Evolutionary conservation across 2,888 invertebrate genomes (phyloP).

Genomic region (Spisula subtruncata): DNA sequence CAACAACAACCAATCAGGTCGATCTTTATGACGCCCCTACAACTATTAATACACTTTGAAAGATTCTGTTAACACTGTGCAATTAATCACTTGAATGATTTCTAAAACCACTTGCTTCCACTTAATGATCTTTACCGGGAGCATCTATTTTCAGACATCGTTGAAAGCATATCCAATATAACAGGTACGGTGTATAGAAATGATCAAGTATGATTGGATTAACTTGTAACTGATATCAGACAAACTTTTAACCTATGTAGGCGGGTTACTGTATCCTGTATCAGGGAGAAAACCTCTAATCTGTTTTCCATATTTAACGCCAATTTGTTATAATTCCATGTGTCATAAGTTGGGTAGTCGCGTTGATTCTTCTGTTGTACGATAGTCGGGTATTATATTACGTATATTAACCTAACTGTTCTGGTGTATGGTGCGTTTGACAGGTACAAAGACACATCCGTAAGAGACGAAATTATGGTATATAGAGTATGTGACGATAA

Average conservation of each 20-base stretch:
- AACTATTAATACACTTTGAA: background rate
- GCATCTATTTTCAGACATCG: background rate
- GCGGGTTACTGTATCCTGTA: constrained; percentile 3
- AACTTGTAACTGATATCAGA: constrained; percentile 2
- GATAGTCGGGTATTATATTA: no score
- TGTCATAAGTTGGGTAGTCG: no score
- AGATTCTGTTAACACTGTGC: constrained; percentile 15
- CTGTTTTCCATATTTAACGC: background rate
- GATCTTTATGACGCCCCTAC: background rate
- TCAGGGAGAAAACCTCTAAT: background rate
- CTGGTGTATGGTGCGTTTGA: no score
- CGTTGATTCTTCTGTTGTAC: no score
- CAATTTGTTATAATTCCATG: no score
- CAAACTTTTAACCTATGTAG: background rate
- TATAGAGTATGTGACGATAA: no score
- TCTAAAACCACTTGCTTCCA: background rate
- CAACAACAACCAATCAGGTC: background rate
- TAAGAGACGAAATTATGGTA: no score
- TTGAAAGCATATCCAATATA: background rate
- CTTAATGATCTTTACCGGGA: background rate
- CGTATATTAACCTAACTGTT: no score
- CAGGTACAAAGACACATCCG: no score
- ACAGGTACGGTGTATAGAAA: constrained; percentile 10
- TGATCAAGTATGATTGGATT: background rate
- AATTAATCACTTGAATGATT: constrained; percentile 28